These are phyloP conservation scores for Pungitius pungitius DNA, from an alignment of 2,113 vertebrate species.

Conservation along the genomic window DNA sequence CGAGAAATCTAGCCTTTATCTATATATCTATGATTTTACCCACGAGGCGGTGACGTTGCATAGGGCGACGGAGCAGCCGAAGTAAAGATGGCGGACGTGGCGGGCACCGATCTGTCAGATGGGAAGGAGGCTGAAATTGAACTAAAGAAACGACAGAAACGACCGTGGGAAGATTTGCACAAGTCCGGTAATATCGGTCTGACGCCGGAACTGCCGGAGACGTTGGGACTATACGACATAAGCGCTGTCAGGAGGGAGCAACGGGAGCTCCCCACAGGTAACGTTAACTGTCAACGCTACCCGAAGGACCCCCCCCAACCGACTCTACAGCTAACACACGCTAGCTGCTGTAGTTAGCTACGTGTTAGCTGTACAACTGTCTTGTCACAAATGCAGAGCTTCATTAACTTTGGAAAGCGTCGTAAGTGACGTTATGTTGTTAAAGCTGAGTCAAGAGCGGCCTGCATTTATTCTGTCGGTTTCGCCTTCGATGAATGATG, in stretches of 20 bases:
- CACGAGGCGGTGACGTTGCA: constrained; percentile 30
- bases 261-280: constrained; percentile 77
- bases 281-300: constrained; percentile 63
- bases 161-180: constrained; percentile 47
- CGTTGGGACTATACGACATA: constrained; percentile 79
- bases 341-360: background rate
- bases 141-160: constrained; percentile 50
- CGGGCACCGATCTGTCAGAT: constrained; percentile 68
- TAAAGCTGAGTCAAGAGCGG: background rate
- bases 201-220: constrained; percentile 70
- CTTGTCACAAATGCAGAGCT: fast-evolving
- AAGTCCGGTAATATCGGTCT: constrained; percentile 49
- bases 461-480: background rate
- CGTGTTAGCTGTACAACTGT: too few species aligned
- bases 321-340: background rate
- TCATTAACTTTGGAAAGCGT: background rate
- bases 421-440: background rate
- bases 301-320: too few species aligned
- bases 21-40: background rate
- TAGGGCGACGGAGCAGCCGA: constrained; percentile 34
- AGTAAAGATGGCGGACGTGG: constrained; percentile 82
- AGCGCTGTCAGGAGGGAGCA: constrained; percentile 65
- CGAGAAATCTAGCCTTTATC: too few species aligned
- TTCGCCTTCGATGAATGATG: too few species aligned
- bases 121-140: constrained; percentile 72